Conservation (phyloP, 2,797 vertebrate genomes). For the Furcifer pardalis region DNA sequence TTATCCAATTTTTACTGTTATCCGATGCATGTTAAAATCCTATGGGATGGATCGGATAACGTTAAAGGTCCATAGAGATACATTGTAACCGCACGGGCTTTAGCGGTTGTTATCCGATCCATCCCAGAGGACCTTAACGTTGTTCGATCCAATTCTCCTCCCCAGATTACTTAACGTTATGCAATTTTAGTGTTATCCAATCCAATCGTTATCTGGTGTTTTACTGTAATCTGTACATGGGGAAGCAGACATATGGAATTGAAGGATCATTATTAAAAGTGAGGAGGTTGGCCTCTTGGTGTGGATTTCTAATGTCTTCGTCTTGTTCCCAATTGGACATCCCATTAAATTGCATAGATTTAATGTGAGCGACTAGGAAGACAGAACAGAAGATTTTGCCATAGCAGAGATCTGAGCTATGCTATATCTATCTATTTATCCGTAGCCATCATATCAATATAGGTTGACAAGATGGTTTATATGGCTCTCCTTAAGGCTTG, state of each 20-base stretch:
- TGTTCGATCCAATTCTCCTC: too few relatives aligned
- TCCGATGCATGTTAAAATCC: too few relatives aligned
- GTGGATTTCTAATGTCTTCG: not conserved
- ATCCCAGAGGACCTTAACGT: too few relatives aligned
- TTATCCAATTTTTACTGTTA: too few relatives aligned
- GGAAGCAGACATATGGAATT: constrained; percentile 34
- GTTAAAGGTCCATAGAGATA: too few relatives aligned
- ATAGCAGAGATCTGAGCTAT: not conserved
- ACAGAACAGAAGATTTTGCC: not conserved
- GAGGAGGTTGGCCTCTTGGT: constrained; percentile 7
- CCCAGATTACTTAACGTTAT: too few relatives aligned
- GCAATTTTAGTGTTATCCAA: too few relatives aligned
- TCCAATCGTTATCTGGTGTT: too few relatives aligned
- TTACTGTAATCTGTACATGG: not conserved
- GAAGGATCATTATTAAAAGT: constrained; percentile 25
- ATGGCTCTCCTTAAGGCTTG: not conserved
- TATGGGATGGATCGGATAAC: too few relatives aligned
- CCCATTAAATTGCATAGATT: not conserved
- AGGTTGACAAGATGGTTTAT: too few relatives aligned
- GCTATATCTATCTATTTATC: not conserved
- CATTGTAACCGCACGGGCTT: too few relatives aligned
- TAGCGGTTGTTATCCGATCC: too few relatives aligned
- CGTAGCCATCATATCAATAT: not conserved
- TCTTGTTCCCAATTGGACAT: not conserved
- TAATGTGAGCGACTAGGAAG: not conserved